These are phyloP conservation scores for Gnathonemus longibarbis DNA, from an alignment of 2,113 vertebrate genomes.

Conservation along the genomic window DNA sequence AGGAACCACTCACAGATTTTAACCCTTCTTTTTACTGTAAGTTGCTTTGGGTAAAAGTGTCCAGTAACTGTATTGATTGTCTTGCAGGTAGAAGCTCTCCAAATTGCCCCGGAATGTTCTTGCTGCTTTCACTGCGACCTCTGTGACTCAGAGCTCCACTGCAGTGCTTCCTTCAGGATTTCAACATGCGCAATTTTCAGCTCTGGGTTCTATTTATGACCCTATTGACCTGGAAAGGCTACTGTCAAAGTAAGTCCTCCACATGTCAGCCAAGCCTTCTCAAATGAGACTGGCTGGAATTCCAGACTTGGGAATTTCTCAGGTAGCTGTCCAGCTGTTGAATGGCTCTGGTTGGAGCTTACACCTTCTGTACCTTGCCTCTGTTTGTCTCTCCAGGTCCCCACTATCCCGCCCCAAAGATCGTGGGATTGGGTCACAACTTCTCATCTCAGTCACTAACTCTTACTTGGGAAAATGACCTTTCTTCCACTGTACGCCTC, in stretches of 20 bases:
- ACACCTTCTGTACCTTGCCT: background rate
- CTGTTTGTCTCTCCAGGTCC: slow-evolving; percentile 1
- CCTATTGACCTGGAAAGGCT: background rate
- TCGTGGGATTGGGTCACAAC: slow-evolving; percentile 33
- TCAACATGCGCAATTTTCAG: background rate
- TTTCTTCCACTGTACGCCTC: slow-evolving; percentile 16
- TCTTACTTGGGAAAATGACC: slow-evolving; percentile 44
- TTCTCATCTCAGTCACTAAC: slow-evolving; percentile 30
- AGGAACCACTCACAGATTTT: background rate
- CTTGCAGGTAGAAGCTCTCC: background rate
- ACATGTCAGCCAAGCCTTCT: background rate
- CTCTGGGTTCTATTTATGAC: background rate
- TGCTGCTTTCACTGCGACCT: background rate
- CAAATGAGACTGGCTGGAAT: background rate
- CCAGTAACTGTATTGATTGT: background rate
- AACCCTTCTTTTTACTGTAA: background rate
- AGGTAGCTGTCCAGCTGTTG: background rate
- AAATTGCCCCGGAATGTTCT: background rate
- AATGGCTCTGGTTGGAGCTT: background rate
- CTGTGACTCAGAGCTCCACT: background rate
- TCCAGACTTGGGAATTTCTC: background rate
- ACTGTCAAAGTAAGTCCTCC: background rate
- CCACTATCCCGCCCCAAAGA: slow-evolving; percentile 26
- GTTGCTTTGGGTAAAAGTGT: background rate
- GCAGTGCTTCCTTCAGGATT: background rate